These are phyloP conservation scores for Harmothoe impar DNA, from an alignment of 2,888 invertebrate species.

Conservation along the genomic window DNA sequence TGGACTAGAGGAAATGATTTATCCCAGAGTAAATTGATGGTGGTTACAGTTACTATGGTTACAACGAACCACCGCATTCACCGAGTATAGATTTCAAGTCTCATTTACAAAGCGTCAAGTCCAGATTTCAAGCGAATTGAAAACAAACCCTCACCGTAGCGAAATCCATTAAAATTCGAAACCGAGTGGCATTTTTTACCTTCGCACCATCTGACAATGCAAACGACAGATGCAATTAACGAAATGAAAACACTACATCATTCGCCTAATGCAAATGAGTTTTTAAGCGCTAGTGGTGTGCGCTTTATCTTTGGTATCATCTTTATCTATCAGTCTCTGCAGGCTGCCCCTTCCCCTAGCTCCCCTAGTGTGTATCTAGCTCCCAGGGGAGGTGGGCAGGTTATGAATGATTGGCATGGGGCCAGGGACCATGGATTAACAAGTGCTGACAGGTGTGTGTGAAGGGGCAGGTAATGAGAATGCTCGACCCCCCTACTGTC, in stretches of 20 bases:
- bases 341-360: neutral
- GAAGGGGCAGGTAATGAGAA: constrained; percentile 20
- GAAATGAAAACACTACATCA: neutral
- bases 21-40: too few species aligned
- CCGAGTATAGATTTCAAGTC: neutral
- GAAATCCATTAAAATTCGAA: constrained; percentile 23
- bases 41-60: too few species aligned
- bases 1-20: too few species aligned
- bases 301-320: constrained; percentile 14
- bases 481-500: constrained; percentile 11
- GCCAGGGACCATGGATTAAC: constrained; percentile 32
- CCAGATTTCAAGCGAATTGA: constrained; percentile 16
- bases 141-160: neutral
- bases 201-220: neutral
- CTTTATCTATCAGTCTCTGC: constrained; percentile 9
- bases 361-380: neutral
- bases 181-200: neutral
- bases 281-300: neutral
- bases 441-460: constrained; percentile 25
- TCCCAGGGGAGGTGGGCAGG: neutral
- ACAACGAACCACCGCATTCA: too few species aligned
- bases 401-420: constrained; percentile 25
- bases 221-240: constrained; percentile 17
- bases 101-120: neutral
- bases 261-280: neutral